A percentile compares a stretch with the other conserved stretches of the same genome.
Evolutionary conservation across 2,888 invertebrate species (phyloP).

Genomic region (Nemoura dubitans): DNA sequence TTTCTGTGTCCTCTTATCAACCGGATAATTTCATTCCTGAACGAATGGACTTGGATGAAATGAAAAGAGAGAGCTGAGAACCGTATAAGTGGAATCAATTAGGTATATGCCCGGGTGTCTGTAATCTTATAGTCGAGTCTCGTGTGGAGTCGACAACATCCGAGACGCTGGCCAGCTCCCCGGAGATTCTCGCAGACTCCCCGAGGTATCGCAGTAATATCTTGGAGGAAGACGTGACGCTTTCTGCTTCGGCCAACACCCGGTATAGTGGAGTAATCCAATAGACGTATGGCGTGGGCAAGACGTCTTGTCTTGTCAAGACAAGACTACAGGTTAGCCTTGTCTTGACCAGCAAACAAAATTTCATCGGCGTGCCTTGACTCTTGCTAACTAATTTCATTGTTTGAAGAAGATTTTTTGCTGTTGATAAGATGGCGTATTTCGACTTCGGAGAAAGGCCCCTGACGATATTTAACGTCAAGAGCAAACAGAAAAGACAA

Average conservation of each 20-base stretch:
- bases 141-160: neutral
- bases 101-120: neutral
- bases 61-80: neutral
- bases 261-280: neutral
- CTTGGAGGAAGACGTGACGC: neutral
- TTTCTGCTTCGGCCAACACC: neutral
- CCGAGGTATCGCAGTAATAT: neutral
- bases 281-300: neutral
- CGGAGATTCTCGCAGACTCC: neutral
- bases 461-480: neutral
- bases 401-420: neutral
- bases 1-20: no score
- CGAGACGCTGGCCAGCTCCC: neutral
- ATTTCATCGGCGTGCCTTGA: neutral
- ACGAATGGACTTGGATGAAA: neutral
- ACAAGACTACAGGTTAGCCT: no score
- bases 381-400: constrained; percentile 3
- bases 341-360: neutral
- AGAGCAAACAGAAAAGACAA: neutral
- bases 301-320: neutral
- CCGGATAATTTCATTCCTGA: neutral
- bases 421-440: neutral
- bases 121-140: neutral
- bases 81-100: neutral
- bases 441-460: neutral